Percentiles rank a stretch among this genome's conserved stretches.
phyloP scores from a whole-genome alignment of 2,888 invertebrate species.

The Camponotus fellah region DNA sequence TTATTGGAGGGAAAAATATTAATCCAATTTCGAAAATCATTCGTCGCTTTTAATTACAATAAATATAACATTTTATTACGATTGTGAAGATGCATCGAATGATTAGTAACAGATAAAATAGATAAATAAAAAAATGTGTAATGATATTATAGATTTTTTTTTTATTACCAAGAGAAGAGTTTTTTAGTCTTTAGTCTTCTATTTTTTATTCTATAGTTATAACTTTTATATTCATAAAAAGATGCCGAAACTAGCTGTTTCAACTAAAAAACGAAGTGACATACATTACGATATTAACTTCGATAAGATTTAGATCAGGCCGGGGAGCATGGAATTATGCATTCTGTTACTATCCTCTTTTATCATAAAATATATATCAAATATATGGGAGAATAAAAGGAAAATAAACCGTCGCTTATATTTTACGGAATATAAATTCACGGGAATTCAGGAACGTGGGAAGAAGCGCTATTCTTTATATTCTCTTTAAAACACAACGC shows the following conservation, averaged over 20 bases:
- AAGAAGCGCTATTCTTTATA: conserved; percentile 33
- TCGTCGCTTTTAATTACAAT: background rate
- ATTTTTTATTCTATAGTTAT: background rate
- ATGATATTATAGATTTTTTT: background rate
- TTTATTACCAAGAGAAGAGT: background rate
- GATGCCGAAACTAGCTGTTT: background rate
- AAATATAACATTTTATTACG: background rate
- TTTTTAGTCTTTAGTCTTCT: background rate
- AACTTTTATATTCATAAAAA: background rate
- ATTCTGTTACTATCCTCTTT: background rate
- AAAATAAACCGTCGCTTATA: background rate
- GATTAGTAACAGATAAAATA: background rate
- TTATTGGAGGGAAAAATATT: background rate
- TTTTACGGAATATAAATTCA: background rate
- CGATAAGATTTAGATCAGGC: background rate
- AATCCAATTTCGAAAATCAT: background rate
- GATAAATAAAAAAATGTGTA: background rate
- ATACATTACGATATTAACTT: background rate
- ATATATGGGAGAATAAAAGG: background rate
- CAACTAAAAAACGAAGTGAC: background rate
- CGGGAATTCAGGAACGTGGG: conserved; percentile 38
- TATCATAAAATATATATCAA: background rate
- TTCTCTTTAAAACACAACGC: conserved; percentile 50
- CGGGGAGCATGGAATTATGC: background rate
- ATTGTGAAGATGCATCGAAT: background rate